Evolutionary conservation across 1,140 invertebrate genomes (phyloP).

Genomic region (Maconellicoccus hirsutus): DNA sequence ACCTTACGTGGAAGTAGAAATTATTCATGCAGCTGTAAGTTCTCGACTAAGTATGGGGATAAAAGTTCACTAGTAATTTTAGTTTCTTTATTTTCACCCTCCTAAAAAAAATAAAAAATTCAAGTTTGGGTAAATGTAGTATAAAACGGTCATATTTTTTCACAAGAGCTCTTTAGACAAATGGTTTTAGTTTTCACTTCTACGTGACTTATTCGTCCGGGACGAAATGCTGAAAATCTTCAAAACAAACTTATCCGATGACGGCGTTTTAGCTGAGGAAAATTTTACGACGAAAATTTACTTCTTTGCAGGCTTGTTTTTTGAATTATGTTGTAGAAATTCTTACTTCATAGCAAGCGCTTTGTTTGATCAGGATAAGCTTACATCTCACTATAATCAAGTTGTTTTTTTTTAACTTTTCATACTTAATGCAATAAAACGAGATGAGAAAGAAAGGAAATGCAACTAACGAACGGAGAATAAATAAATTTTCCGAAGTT

Average conservation of each 20-base stretch:
- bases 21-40: not conserved
- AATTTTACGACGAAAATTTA: slow-evolving; percentile 1
- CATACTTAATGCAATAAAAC: too few species aligned
- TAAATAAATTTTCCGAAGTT: too few species aligned
- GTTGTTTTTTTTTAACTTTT: too few species aligned
- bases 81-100: not conserved
- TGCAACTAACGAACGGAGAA: too few species aligned
- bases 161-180: not conserved
- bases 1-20: not conserved
- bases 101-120: not conserved
- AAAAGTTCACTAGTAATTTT: not conserved
- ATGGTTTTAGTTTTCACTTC: not conserved
- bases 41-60: not conserved
- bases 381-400: too few species aligned
- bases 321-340: not conserved
- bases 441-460: too few species aligned
- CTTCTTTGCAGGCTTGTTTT: not conserved
- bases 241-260: not conserved
- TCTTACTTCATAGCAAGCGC: not conserved
- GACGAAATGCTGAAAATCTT: not conserved
- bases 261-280: not conserved
- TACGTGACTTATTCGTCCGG: slow-evolving; percentile 2
- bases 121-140: not conserved
- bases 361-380: not conserved
- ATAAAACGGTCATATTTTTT: not conserved